Base-by-base conservation (phyloP, 2,888 invertebrate genomes). In the Odontomyia ornata region DNA sequence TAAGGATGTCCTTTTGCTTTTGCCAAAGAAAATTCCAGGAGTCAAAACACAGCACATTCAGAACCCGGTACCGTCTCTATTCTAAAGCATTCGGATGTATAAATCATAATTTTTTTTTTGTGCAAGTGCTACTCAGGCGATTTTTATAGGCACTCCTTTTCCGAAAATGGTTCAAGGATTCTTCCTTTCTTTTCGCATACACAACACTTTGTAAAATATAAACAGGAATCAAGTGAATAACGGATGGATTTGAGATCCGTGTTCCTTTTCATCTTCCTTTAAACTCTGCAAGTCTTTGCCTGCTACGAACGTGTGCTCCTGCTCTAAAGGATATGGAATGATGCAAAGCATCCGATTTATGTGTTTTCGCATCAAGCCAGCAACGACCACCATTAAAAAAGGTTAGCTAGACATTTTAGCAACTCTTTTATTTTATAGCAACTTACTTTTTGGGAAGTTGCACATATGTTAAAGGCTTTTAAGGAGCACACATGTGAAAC, bases 161-260 rank as follows among this genome's bases (percentile, higher is more conserved):
- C 28, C 62, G 15, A 62, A 62, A 28, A 28, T 62, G 62, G 62
- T 28, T 62, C 62, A 62, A 62, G 62, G 62, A 28, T 62, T 4
- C n/a, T 52, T 52, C 52, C 52, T 52, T 52, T 52, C 57, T 23
- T 18, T 57, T 57, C 23, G 57, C 18, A 23, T 57, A 23, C 23
- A 57, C 52, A 21, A 52, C 57, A 57, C 57, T 23, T 18, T 9
- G 21, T 57, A 57, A 23, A 57, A 11, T 18, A 13, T 18, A 52
- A 52, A 52, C 52, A 13, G 52, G 18, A 13, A 52, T 52, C 52
- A 52, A 52, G 52, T 52, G 52, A 52, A 52, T n/a, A 52, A 18
- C 52, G 52, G 18, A 52, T 18, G 52, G 18, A 18, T 15, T n/a
- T 52, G 52, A 52, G 18, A 9, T 52, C 18, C 15, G 4, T 52